Base-by-base conservation (phyloP, 2,113 vertebrate species). In the Elaphurus davidianus region DNA sequence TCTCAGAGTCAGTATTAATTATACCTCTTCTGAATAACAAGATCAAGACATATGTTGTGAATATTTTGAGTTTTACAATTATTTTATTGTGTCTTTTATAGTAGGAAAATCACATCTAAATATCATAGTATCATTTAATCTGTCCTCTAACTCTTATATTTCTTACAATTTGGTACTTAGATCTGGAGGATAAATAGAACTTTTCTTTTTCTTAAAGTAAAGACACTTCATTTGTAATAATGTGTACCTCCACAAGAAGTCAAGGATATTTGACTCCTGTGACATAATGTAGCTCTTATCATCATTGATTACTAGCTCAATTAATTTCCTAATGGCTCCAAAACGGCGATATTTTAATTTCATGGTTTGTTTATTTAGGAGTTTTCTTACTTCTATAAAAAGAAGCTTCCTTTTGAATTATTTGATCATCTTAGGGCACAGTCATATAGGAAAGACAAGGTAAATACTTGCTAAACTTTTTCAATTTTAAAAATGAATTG, bases 31-130 rank as follows among this genome's bases (percentile, higher is more conserved):
- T 74, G 45, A 30, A 71, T 2, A 74, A 43, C 40, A 45, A 82
- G n/a, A 36, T 87, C 33, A 45, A 82, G n/a, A 36, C 59, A 45
- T 59, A 82, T 64, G 55, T 81, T 78, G 54, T 81, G 33, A 71
- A 52, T 47, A 87, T 71, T 96, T 82, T 91, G 50, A 84, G 16
- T 81, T 91, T 94, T 67, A 30, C 82, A 90, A 91, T 94, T 64
- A 78, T 81, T 86, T 50, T 83, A 74, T 55, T 83, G 5, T 92
- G 21, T 81, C 67, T 55, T 91, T 43, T 81, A 43, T 60, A 91
- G 21, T 30, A 87, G 19, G 23, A 71, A 62, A 28, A 50, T 86
- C 7, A 94, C 50, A 15, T n/a, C 25, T 40, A 81, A 86, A 82
- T 91, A 52, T 28, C 71, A 81, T 82, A 52, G 15, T 57, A 21